These are phyloP conservation scores for Paramisgurnus dabryanus DNA, from an alignment of 2,113 vertebrate genomes.

Conservation along the genomic window DNA sequence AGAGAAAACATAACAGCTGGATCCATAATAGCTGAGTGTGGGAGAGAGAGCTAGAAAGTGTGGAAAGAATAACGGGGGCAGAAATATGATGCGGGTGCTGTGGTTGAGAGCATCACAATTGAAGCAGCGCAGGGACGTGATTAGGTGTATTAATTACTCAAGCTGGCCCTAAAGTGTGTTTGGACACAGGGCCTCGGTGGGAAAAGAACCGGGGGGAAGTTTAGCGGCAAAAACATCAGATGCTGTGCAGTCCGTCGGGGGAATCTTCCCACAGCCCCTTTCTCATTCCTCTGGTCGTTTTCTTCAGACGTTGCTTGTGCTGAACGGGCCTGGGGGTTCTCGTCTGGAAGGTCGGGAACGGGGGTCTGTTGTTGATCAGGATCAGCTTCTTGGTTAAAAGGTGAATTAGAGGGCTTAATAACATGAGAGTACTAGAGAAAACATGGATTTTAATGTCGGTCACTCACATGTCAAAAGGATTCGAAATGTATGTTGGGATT, in stretches of 20 bases:
- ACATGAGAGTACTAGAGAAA: conserved; percentile 18
- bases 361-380: conserved; percentile 55
- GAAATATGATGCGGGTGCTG: conserved; percentile 82
- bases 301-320: conserved; percentile 63
- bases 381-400: conserved; percentile 52
- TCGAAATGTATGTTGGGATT: conserved; percentile 19
- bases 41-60: conserved; percentile 72
- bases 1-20: conserved; percentile 84
- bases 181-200: conserved; percentile 49
- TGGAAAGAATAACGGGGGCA: conserved; percentile 26
- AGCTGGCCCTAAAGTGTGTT: conserved; percentile 73
- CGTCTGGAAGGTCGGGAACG: conserved; percentile 57
- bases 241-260: conserved; percentile 61
- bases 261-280: conserved; percentile 61
- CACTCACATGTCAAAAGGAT: not conserved
- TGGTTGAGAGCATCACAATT: conserved; percentile 82
- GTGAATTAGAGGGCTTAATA: conserved; percentile 38
- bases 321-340: conserved; percentile 65
- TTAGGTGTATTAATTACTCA: conserved; percentile 84
- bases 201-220: conserved; percentile 63
- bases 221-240: conserved; percentile 67
- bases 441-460: conserved; percentile 13
- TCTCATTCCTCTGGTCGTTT: conserved; percentile 69
- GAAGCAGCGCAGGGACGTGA: conserved; percentile 83
- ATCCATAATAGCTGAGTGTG: conserved; percentile 72